These are phyloP conservation scores for Microtus oregoni DNA, from an alignment of 2,113 vertebrate genomes.

Conservation along the genomic window DNA sequence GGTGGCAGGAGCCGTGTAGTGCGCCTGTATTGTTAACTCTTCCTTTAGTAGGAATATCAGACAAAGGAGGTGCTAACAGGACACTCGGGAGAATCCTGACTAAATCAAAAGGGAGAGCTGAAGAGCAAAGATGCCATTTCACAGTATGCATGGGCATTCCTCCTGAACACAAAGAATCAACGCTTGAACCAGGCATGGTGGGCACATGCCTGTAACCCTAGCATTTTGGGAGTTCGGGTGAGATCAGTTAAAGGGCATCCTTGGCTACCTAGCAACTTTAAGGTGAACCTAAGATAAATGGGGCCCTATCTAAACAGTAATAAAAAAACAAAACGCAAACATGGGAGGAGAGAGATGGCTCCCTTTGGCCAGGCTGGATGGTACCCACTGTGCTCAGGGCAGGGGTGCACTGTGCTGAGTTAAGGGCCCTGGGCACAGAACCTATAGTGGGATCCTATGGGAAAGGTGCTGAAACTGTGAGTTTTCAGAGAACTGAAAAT, in stretches of 20 bases:
- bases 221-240: not conserved
- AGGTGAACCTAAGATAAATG: too few relatives aligned
- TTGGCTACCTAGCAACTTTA: not conserved
- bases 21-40: slow-evolving; percentile 34
- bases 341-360: not conserved
- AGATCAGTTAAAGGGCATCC: not conserved
- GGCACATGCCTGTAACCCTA: not conserved
- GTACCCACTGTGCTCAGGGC: not conserved
- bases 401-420: not conserved
- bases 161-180: slow-evolving; percentile 3
- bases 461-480: not conserved
- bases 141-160: not conserved
- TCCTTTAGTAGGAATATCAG: slow-evolving; percentile 1
- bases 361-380: not conserved
- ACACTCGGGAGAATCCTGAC: not conserved
- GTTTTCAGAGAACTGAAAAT: slow-evolving; percentile 42
- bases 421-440: not conserved
- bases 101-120: not conserved
- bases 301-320: not conserved
- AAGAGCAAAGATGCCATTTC: slow-evolving; percentile 15
- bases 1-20: slow-evolving; percentile 60
- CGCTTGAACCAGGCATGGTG: not conserved
- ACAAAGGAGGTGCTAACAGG: not conserved
- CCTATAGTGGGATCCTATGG: not conserved
- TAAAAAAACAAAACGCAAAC: not conserved